phyloP scores from a whole-genome alignment of 2,113 vertebrate genomes.

The Nibea albiflora region DNA sequence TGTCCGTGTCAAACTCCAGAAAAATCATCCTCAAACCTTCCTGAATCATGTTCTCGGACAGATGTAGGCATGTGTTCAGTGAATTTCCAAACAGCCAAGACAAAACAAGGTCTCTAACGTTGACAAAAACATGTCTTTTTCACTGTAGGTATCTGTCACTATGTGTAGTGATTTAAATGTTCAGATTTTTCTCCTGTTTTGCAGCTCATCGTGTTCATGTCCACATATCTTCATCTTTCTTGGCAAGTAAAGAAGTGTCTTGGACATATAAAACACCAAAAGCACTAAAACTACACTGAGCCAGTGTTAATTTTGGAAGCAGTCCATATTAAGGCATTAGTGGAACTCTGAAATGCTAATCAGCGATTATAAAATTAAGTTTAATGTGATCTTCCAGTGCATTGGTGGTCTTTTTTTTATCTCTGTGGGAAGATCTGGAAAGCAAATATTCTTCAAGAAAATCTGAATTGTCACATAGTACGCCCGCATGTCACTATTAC shows the following conservation, averaged over 20 bases:
- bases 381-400: slow-evolving; percentile 27
- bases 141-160: too few relatives aligned
- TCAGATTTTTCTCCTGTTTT: not conserved
- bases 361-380: slow-evolving; percentile 24
- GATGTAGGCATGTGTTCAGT: too few relatives aligned
- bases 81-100: too few relatives aligned
- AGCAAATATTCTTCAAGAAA: slow-evolving; percentile 22
- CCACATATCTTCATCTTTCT: not conserved
- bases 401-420: slow-evolving; percentile 32
- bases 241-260: too few relatives aligned
- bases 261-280: not conserved
- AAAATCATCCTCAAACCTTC: not conserved
- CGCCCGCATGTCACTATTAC: slow-evolving; percentile 38
- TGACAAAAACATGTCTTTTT: too few relatives aligned
- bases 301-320: slow-evolving; percentile 1
- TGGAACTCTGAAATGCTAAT: slow-evolving; percentile 19
- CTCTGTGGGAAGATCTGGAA: slow-evolving; percentile 6
- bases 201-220: not conserved
- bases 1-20: not conserved
- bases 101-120: too few relatives aligned
- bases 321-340: slow-evolving; percentile 29
- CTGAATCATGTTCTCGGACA: not conserved
- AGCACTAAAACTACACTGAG: not conserved
- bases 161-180: not conserved
- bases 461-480: slow-evolving; percentile 36